Percentiles rank a stretch among this genome's conserved stretches.
Conservation (phyloP, 2,113 vertebrate species). For the Ctenodactylus gundi region DNA sequence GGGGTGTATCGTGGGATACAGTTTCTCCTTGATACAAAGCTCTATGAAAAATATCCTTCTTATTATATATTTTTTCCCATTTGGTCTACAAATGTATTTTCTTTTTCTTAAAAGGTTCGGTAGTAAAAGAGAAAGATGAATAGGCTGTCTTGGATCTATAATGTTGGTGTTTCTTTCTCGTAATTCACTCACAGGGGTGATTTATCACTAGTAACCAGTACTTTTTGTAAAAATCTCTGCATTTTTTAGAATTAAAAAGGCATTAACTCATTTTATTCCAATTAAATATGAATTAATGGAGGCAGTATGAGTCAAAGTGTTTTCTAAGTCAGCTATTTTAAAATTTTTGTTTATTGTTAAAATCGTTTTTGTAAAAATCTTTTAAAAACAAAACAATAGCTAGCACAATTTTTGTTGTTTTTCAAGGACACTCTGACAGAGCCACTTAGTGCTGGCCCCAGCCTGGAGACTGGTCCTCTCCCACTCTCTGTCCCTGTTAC, state of each 20-base stretch:
- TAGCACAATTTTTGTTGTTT: neutral
- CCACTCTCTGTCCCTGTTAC: slow-evolving; percentile 10
- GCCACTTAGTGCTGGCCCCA: neutral
- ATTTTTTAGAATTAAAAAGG: neutral
- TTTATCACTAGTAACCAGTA: neutral
- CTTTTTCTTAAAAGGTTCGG: neutral
- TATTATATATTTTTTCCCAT: neutral
- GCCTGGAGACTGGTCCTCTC: neutral
- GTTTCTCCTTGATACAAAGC: neutral
- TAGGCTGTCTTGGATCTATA: neutral
- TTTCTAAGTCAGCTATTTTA: neutral
- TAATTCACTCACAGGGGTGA: neutral
- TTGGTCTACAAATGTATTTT: neutral
- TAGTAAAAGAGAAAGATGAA: neutral
- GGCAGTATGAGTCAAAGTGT: neutral
- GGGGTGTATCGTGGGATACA: neutral
- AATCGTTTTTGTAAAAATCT: neutral
- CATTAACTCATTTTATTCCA: neutral
- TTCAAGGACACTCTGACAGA: neutral
- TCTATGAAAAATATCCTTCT: neutral
- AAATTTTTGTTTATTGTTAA: neutral
- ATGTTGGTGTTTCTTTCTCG: neutral
- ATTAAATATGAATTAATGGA: neutral
- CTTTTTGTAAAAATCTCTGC: neutral
- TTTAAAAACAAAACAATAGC: neutral